Conservation (phyloP, 2,888 invertebrate species). For the Rhaphigaster nebulosa region DNA sequence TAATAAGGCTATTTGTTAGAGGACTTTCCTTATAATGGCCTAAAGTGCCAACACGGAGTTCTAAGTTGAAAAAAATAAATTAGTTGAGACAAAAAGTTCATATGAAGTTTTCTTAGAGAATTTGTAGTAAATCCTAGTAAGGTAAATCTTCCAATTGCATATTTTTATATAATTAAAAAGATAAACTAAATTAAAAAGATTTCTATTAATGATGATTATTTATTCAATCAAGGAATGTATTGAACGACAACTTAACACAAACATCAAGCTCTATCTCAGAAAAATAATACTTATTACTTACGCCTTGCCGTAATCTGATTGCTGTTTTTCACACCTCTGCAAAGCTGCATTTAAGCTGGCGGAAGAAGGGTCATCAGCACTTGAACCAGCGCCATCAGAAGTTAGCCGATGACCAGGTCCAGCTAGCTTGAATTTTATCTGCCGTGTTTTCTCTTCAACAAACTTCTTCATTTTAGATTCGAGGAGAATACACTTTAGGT, state of each 20-base stretch:
- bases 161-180: too few species aligned
- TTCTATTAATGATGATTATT: not conserved
- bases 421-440: conserved; percentile 39
- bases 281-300: not conserved
- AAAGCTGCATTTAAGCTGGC: conserved; percentile 47
- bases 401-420: conserved; percentile 37
- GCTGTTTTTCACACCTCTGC: not conserved
- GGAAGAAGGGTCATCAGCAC: not conserved
- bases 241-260: not conserved
- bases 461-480: conserved; percentile 51
- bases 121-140: too few species aligned
- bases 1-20: too few species aligned
- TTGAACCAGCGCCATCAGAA: not conserved
- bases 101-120: too few species aligned
- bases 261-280: not conserved
- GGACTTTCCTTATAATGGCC: too few species aligned
- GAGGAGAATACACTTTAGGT: conserved; percentile 45
- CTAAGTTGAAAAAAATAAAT: too few species aligned
- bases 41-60: too few species aligned
- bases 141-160: too few species aligned
- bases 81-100: too few species aligned
- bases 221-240: not conserved
- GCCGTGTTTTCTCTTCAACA: conserved; percentile 8
- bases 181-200: too few species aligned
- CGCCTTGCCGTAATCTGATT: not conserved